A percentile compares a stretch with the other conserved stretches of the same genome.
Conservation (phyloP, 2,888 invertebrate genomes). For the Trypoxylon attenuatum region DNA sequence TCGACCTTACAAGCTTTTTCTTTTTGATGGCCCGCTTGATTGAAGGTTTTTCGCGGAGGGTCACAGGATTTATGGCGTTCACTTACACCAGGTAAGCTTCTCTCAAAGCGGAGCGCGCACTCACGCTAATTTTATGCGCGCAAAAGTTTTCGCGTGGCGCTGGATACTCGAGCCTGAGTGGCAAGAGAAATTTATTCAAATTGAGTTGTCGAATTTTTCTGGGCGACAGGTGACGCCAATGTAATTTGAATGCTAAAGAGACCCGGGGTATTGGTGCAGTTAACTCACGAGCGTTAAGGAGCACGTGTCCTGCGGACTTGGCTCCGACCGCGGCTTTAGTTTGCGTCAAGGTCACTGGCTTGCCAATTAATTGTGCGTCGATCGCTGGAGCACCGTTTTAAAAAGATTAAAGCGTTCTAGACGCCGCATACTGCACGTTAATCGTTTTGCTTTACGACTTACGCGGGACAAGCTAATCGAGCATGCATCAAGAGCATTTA, state of each 20-base stretch:
- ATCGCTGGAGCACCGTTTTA: background rate
- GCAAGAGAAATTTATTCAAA: conserved; percentile 44
- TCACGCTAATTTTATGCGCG: conserved; percentile 36
- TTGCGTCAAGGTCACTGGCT: conserved; percentile 18
- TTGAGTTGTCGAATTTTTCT: conserved; percentile 40
- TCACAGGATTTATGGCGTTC: conserved; percentile 24
- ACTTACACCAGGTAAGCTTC: conserved; percentile 33
- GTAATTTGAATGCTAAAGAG: conserved; percentile 35
- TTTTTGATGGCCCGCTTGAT: background rate
- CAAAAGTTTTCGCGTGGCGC: conserved; percentile 16
- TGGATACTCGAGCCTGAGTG: background rate
- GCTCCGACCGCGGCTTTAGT: conserved; percentile 22
- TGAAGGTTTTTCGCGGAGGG: conserved; percentile 4
- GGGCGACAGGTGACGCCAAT: conserved; percentile 28
- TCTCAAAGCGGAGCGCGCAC: conserved; percentile 11
- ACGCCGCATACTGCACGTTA: background rate
- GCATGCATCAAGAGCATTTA: too few species aligned
- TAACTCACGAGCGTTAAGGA: conserved; percentile 17
- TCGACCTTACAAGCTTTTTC: background rate
- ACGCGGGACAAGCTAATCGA: too few species aligned
- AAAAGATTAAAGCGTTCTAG: background rate
- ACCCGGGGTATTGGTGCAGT: conserved; percentile 11
- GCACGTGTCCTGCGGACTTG: conserved; percentile 32
- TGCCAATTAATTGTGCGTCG: conserved; percentile 17
- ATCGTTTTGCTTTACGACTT: background rate